Evolutionary conservation across 1,140 invertebrate genomes (phyloP).

Genomic region (Cydia fagiglandana): DNA sequence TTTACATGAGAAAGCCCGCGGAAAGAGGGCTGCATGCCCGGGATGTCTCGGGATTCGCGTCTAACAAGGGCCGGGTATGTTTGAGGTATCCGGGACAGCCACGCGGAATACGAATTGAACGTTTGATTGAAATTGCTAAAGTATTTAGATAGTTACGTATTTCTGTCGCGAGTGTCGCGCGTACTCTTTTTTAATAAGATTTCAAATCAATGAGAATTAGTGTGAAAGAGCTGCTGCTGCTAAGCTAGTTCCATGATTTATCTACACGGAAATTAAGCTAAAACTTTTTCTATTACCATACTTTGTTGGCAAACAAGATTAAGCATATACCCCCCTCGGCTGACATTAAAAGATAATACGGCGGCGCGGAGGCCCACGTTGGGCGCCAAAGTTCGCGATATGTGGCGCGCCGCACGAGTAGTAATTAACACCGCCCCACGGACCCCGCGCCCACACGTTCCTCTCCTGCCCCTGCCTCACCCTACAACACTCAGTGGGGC

Average conservation of each 20-base stretch:
- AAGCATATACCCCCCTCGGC: constrained; percentile 42
- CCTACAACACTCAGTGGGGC: constrained; percentile 51
- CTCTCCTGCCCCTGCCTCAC: constrained; percentile 35
- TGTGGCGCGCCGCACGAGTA: constrained; percentile 69
- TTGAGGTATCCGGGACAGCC: constrained; percentile 61
- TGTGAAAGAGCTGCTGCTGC: not conserved
- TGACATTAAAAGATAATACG: constrained; percentile 64
- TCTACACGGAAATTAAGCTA: constrained; percentile 35
- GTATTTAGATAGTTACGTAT: constrained; percentile 42
- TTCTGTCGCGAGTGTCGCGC: not conserved
- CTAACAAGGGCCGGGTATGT: constrained; percentile 66
- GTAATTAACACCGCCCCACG: constrained; percentile 71
- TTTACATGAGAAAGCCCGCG: constrained; percentile 66
- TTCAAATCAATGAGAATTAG: not conserved
- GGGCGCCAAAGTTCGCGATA: constrained; percentile 70
- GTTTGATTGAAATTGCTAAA: constrained; percentile 68
- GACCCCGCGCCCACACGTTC: constrained; percentile 37
- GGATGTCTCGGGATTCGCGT: constrained; percentile 43
- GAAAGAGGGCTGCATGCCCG: constrained; percentile 48
- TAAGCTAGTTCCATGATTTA: constrained; percentile 44
- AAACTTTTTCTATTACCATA: constrained; percentile 46
- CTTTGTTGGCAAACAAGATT: constrained; percentile 45
- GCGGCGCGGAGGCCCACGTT: constrained; percentile 48
- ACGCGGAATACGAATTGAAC: constrained; percentile 58
- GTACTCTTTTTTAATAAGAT: not conserved